These are phyloP conservation scores for Drosophila imparisetae DNA, from an alignment of 2,888 invertebrate species.

Conservation along the genomic window DNA sequence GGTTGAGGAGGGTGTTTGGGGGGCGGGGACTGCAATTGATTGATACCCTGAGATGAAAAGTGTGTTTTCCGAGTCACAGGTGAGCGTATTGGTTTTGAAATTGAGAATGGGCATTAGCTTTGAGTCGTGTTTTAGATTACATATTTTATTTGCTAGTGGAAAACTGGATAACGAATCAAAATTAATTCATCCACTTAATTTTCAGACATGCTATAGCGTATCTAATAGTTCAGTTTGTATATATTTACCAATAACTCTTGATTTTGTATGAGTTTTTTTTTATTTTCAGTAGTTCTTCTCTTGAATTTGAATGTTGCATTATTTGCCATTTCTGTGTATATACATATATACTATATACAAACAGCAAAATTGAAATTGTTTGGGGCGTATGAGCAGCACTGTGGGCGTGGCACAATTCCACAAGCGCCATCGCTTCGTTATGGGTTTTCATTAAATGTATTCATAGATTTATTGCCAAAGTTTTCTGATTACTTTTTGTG, in stretches of 20 bases:
- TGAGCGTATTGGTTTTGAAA: slow-evolving; percentile 5
- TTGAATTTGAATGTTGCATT: slow-evolving; percentile 21
- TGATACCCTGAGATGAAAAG: slow-evolving; percentile 54
- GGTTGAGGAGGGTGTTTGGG: neutral
- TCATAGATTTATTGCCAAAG: slow-evolving; percentile 78
- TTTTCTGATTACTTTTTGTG: slow-evolving; percentile 74
- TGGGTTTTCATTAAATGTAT: slow-evolving; percentile 60
- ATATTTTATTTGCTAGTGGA: neutral
- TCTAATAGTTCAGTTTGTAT: neutral
- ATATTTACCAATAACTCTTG: neutral
- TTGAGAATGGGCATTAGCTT: slow-evolving; percentile 1
- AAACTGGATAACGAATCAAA: neutral
- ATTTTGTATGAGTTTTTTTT: neutral
- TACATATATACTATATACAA: neutral
- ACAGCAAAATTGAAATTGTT: slow-evolving; percentile 52
- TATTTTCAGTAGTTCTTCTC: neutral
- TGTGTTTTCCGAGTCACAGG: slow-evolving; percentile 5
- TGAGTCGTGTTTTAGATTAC: neutral
- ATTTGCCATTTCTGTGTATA: slow-evolving; percentile 11
- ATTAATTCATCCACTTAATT: neutral
- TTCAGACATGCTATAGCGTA: neutral
- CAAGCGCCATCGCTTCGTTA: slow-evolving; percentile 9
- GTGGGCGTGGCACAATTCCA: slow-evolving; percentile 13
- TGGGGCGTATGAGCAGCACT: neutral
- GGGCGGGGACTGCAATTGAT: slow-evolving; percentile 47